These are phyloP conservation scores for Enteromius trimaculatus DNA, from an alignment of 2,797 vertebrate species.

Conservation along the genomic window DNA sequence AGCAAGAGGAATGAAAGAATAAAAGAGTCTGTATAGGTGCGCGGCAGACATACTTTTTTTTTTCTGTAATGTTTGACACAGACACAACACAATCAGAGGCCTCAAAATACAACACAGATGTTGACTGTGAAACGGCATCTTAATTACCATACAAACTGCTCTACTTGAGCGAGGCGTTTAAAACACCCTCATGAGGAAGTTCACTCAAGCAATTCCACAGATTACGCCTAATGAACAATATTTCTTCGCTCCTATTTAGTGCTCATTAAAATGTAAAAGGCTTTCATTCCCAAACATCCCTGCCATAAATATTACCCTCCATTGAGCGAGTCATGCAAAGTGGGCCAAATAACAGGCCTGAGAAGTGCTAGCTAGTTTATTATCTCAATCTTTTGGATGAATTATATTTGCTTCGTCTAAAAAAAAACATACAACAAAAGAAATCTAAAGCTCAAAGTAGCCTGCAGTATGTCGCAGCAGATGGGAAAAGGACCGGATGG, in stretches of 20 bases:
- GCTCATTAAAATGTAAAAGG: constrained; percentile 90
- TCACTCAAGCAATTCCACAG: constrained; percentile 93
- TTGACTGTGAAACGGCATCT: constrained; percentile 94
- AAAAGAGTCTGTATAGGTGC: not conserved
- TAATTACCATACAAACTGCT: constrained; percentile 99
- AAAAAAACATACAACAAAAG: constrained; percentile 39
- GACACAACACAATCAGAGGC: constrained; percentile 44
- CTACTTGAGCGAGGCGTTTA: constrained; percentile 96
- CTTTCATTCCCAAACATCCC: constrained; percentile 83
- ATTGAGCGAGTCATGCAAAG: constrained; percentile 66
- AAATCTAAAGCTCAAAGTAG: not conserved
- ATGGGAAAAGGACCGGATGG: constrained; percentile 16
- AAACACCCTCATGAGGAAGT: constrained; percentile 91
- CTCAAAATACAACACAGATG: constrained; percentile 82
- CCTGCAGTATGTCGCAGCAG: not conserved
- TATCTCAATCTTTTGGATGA: constrained; percentile 54
- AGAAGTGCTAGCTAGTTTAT: constrained; percentile 59
- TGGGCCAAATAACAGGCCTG: constrained; percentile 59
- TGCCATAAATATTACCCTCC: constrained; percentile 82
- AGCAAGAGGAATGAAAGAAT: constrained; percentile 10
- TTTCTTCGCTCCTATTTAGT: constrained; percentile 87
- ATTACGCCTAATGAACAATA: constrained; percentile 94
- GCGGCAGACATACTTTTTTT: constrained; percentile 1
- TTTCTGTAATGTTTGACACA: constrained; percentile 27
- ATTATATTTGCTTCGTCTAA: constrained; percentile 51